phyloP scores from a whole-genome alignment of 2,888 invertebrate species.

The Apoderus coryli region DNA sequence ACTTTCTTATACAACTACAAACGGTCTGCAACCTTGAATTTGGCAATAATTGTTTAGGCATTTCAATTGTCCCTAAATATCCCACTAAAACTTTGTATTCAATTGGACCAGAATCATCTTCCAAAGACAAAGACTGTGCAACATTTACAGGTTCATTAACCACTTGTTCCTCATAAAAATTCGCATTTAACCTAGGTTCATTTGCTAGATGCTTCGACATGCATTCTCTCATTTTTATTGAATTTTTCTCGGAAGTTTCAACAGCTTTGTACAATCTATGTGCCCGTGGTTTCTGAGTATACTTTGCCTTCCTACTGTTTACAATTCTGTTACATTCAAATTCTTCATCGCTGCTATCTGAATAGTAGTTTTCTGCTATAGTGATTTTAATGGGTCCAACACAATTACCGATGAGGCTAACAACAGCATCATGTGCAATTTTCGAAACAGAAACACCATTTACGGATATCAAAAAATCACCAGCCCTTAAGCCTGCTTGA shows the following conservation, averaged over 20 bases:
- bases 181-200: conserved; percentile 16
- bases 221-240: conserved; percentile 16
- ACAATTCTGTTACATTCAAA: conserved; percentile 37
- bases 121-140: conserved; percentile 21
- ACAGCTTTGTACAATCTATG: conserved; percentile 19
- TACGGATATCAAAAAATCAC: conserved; percentile 84
- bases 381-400: conserved; percentile 70
- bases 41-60: conserved; percentile 69
- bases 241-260: conserved; percentile 17
- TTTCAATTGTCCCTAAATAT: conserved; percentile 91
- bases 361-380: conserved; percentile 76
- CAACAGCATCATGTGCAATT: conserved; percentile 85
- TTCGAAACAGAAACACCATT: conserved; percentile 86
- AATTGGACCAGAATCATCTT: conserved; percentile 38
- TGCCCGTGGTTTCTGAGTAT: conserved; percentile 36
- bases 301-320: conserved; percentile 45
- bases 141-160: conserved; percentile 14
- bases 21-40: conserved; percentile 65
- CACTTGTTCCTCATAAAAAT: conserved; percentile 13
- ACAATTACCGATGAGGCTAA: conserved; percentile 76
- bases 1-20: conserved; percentile 73
- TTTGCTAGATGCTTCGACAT: conserved; percentile 13
- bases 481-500: conserved; percentile 75
- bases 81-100: conserved; percentile 81
- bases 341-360: conserved; percentile 73